Evolutionary conservation across 2,888 invertebrate species (phyloP).

Genomic region (Eupithecia pulchellata): DNA sequence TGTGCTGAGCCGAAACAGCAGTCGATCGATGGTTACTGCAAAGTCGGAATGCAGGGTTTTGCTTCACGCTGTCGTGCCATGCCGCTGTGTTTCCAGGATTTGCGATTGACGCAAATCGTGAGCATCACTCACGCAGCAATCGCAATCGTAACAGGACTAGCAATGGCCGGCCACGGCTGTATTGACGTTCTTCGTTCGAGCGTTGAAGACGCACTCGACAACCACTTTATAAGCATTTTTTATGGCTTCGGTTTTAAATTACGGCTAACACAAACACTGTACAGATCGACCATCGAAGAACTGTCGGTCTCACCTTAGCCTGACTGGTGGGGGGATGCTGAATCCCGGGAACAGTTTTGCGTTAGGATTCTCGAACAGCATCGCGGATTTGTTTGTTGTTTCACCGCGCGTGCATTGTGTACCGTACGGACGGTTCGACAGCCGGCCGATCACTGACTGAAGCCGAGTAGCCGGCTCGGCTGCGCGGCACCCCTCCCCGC

Average conservation of each 20-base stretch:
- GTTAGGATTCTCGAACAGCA: conserved; percentile 90
- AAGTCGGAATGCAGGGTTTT: conserved; percentile 46
- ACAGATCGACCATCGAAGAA: conserved; percentile 21
- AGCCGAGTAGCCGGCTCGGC: too few relatives aligned
- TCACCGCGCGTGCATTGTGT: conserved; percentile 76
- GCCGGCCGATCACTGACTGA: conserved; percentile 72
- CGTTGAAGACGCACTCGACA: conserved; percentile 62
- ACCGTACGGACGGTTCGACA: conserved; percentile 67
- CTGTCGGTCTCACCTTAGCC: conserved; percentile 76
- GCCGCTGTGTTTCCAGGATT: conserved; percentile 28
- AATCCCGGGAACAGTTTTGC: conserved; percentile 89
- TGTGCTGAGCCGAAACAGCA: conserved; percentile 41
- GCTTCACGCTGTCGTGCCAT: conserved; percentile 34
- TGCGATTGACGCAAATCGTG: conserved; percentile 31
- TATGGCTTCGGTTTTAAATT: conserved; percentile 65
- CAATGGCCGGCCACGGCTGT: conserved; percentile 54
- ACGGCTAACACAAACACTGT: conserved; percentile 57
- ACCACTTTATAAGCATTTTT: conserved; percentile 67
- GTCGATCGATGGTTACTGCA: conserved; percentile 46
- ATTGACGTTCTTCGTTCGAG: conserved; percentile 70
- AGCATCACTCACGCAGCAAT: conserved; percentile 35
- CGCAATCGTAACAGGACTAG: conserved; percentile 19
- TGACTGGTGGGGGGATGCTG: conserved; percentile 89
- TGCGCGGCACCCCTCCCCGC: conserved; percentile 56
- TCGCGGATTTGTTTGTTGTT: conserved; percentile 77